phyloP scores from a whole-genome alignment of 2,113 vertebrate genomes.

The Tretioscincus oriximinensis region DNA sequence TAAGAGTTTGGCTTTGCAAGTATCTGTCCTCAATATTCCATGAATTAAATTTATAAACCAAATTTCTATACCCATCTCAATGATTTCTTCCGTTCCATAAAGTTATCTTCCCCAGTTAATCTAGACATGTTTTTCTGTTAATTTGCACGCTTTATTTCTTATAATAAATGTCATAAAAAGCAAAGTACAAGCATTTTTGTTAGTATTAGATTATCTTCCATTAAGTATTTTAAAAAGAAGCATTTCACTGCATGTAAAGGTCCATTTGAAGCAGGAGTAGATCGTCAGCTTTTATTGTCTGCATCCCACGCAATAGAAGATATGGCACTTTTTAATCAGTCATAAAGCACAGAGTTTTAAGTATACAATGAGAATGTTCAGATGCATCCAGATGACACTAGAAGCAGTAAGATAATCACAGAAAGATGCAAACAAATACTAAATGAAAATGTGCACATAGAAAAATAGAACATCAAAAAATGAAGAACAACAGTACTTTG shows the following conservation, averaged over 20 bases:
- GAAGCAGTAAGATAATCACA: not conserved
- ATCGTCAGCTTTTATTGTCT: slow-evolving; percentile 17
- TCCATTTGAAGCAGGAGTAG: not conserved
- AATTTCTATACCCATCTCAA: slow-evolving; percentile 2
- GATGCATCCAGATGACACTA: not conserved
- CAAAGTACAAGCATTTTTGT: not conserved
- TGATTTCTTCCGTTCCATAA: not conserved
- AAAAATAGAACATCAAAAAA: slow-evolving; percentile 30
- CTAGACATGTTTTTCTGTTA: not conserved
- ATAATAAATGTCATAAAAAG: slow-evolving; percentile 5
- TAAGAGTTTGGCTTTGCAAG: not conserved
- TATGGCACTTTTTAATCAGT: slow-evolving; percentile 3
- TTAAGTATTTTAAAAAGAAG: not conserved
- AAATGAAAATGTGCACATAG: not conserved
- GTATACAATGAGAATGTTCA: slow-evolving; percentile 18
- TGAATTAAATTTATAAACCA: not conserved
- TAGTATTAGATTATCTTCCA: not conserved
- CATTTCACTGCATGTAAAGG: not conserved
- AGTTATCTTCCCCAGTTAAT: not conserved
- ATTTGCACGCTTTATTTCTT: not conserved
- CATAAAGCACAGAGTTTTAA: slow-evolving; percentile 25
- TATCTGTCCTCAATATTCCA: not conserved
- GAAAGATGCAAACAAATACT: not conserved
- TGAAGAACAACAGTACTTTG: not conserved
- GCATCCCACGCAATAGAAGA: slow-evolving; percentile 29